Percentiles rank a stretch among this genome's conserved stretches.
Conservation (phyloP, 2,888 invertebrate species). For the Pachydiplax longipennis region DNA sequence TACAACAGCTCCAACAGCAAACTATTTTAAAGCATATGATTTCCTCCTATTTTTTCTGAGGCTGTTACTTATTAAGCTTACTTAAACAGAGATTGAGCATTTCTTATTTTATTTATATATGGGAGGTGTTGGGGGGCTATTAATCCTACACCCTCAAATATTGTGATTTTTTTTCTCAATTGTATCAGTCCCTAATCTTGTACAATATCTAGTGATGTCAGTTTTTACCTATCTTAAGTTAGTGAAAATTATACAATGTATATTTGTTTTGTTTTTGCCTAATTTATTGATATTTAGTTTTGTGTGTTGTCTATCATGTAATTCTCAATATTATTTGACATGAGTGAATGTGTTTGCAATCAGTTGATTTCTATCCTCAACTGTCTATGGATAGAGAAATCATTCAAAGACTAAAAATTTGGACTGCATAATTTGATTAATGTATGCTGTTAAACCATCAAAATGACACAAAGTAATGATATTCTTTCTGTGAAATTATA, state of each 20-base stretch:
- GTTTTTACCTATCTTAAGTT: neutral
- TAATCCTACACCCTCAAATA: conserved; percentile 36
- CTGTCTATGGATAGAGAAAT: neutral
- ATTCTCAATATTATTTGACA: neutral
- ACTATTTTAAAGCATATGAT: neutral
- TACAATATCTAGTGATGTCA: conserved; percentile 27
- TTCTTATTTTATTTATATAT: conserved; percentile 41
- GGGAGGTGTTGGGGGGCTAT: conserved; percentile 30
- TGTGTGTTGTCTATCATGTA: conserved; percentile 17
- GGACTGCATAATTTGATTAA: neutral
- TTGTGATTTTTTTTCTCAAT: conserved; percentile 29
- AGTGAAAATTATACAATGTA: conserved; percentile 31
- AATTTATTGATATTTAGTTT: conserved; percentile 39
- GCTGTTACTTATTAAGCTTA: conserved; percentile 13
- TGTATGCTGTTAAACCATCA: neutral
- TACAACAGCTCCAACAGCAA: neutral
- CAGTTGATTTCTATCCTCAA: neutral
- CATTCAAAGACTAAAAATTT: neutral
- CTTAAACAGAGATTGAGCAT: conserved; percentile 25
- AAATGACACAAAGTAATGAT: neutral
- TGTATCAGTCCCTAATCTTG: conserved; percentile 30
- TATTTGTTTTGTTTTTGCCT: conserved; percentile 44
- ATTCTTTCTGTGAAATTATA: neutral
- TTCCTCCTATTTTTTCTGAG: conserved; percentile 30
- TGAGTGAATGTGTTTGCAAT: conserved; percentile 23